Evolutionary conservation across 1,140 invertebrate species (phyloP), one percentile per base, ranked within the genome.

Genomic region (Bombus sylvicola): DNA sequence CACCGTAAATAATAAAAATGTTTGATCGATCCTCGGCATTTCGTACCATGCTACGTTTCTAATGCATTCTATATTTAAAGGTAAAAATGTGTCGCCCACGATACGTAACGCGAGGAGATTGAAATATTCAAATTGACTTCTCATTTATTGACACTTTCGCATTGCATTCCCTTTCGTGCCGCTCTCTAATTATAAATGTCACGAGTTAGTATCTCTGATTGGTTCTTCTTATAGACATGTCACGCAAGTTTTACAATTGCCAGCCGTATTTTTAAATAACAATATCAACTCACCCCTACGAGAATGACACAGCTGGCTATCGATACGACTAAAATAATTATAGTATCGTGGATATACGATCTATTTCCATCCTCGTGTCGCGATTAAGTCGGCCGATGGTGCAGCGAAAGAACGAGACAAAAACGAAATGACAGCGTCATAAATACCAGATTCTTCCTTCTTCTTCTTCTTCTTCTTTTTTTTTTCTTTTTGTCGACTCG

Each of bases 261-360:
- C 15, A 31, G 22, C 15, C n/a, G 62, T 41, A 64, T 41, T 53
- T 78, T 71, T 59, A 78, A 84, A 71, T 69, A 22, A 41, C n/a
- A 18, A 31, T 71, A 57, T 69, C 18, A 22, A 18, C 28, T 66
- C 59, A 22, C 9, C 53, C 53, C 47, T 73, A 0, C 5, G 41
- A 57, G 73, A 68, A 77, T 57, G 74, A 57, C 74, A 68, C 74
- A 68, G 34, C 37, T 77, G 71, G 37, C 74, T n/a, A 22, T 53
- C 69, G 37, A 41, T 71, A 43, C 25, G 59, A 31, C 13, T 47
- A 34, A 74, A 43, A 34, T 39, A 73, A 73, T 74, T 73, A 57
- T 28, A 22, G 47, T 28, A 74, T 31, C 3, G 37, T 28, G n/a
- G 15, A 28, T 43, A 62, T 39, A 62, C 64, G 22, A 53, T 15